Evolutionary conservation across 2,888 invertebrate species (phyloP).

Genomic region (Brachyptera risi): DNA sequence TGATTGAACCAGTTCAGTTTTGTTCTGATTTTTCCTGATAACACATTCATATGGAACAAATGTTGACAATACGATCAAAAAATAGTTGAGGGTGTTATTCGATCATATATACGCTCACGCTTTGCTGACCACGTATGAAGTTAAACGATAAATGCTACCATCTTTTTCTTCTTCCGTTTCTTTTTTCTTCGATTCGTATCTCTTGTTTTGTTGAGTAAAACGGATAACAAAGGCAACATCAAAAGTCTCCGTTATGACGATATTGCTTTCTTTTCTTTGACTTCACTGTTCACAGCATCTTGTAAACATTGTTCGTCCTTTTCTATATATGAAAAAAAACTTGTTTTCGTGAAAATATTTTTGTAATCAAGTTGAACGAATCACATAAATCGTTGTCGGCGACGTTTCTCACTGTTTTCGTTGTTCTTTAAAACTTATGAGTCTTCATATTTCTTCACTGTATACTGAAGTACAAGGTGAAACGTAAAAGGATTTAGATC

Average conservation of each 20-base stretch:
- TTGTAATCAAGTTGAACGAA: constrained; percentile 2
- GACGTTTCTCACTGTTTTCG: background rate
- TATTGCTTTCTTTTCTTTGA: constrained; percentile 30
- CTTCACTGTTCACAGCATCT: constrained; percentile 22
- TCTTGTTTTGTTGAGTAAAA: constrained; percentile 25
- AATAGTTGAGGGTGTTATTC: no score
- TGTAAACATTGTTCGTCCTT: background rate
- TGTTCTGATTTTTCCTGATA: no score
- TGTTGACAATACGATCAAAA: no score
- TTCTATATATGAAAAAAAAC: background rate
- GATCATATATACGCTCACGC: no score
- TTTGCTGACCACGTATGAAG: background rate
- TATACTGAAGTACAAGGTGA: no score
- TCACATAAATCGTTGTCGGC: background rate
- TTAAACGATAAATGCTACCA: constrained; percentile 14
- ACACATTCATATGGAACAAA: no score
- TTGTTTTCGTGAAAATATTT: constrained; percentile 11
- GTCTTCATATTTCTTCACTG: no score
- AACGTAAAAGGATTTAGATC: no score
- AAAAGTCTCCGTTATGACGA: constrained; percentile 28
- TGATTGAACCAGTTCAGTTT: no score
- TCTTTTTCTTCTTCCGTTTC: constrained; percentile 27
- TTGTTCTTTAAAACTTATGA: background rate
- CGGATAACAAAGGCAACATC: constrained; percentile 26
- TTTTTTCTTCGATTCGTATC: constrained; percentile 23